Conservation (phyloP, 2,797 vertebrate species). For the Ctenopoma kingsleyae region DNA sequence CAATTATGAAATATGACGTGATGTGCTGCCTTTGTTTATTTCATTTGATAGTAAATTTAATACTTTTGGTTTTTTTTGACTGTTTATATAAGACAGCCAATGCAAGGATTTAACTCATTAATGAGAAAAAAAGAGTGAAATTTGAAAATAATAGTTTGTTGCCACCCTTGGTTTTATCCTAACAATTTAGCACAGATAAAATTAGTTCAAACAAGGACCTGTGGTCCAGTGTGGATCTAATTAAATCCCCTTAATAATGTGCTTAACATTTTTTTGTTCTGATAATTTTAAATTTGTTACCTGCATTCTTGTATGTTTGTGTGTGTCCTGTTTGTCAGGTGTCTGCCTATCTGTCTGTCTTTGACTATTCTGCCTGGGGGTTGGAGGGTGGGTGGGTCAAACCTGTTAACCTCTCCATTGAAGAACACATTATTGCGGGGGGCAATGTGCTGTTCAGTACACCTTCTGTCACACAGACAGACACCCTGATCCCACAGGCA, state of each 20-base stretch:
- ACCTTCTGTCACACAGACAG: conserved; percentile 63
- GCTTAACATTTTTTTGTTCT: background rate
- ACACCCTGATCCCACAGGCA: conserved; percentile 65
- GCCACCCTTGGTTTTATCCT: background rate
- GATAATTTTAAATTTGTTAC: background rate
- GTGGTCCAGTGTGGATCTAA: background rate
- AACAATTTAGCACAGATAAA: no score
- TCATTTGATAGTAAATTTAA: no score
- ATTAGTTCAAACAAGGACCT: background rate
- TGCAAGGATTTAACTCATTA: no score
- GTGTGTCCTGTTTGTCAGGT: conserved; percentile 10
- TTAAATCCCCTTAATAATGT: background rate
- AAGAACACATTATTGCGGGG: conserved; percentile 64
- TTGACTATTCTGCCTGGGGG: conserved; percentile 31
- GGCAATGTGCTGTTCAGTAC: conserved; percentile 48
- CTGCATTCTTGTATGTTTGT: conserved; percentile 28
- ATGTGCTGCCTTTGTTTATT: no score
- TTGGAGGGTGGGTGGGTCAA: conserved; percentile 69
- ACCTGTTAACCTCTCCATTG: conserved; percentile 82
- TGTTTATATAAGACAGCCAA: no score
- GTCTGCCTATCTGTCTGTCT: conserved; percentile 44
- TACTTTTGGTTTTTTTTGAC: no score
- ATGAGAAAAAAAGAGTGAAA: no score
- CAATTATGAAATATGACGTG: no score
- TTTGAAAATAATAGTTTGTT: no score